These are phyloP conservation scores for Notamacropus eugenii DNA, from an alignment of 2,797 vertebrate genomes.

Conservation along the genomic window DNA sequence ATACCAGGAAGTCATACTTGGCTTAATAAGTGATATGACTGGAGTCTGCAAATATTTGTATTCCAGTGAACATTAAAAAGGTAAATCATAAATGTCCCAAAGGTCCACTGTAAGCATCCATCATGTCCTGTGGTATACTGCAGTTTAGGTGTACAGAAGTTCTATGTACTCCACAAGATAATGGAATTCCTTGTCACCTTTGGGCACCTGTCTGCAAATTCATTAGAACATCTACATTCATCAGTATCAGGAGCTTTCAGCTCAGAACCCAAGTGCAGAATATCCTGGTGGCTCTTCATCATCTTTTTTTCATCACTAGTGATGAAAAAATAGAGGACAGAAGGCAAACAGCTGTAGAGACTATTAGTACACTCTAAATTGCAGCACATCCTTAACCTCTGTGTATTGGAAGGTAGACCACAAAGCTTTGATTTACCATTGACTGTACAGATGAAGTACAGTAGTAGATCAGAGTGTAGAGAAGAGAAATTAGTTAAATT, in stretches of 20 bases:
- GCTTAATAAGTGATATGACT: background rate
- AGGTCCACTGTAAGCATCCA: background rate
- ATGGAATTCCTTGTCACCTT: too few relatives aligned
- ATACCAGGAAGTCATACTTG: constrained; percentile 24
- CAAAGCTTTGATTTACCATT: background rate
- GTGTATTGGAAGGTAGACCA: background rate
- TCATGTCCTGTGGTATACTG: background rate
- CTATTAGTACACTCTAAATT: background rate
- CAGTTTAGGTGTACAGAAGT: accelerated
- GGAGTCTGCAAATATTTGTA: background rate
- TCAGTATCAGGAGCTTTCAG: background rate
- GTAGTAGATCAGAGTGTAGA: background rate
- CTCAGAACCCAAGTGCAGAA: background rate
- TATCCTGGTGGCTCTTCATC: background rate
- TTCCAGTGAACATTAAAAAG: constrained; percentile 34
- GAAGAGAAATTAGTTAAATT: background rate
- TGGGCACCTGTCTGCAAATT: background rate
- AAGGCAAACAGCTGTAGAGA: background rate
- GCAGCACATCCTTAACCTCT: background rate
- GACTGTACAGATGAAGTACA: background rate
- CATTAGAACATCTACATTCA: background rate
- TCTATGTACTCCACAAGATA: background rate
- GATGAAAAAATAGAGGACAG: background rate
- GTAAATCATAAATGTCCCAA: constrained; percentile 19
- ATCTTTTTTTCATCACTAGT: background rate